These are phyloP conservation scores for Ranitomeya imitator DNA, from an alignment of 2,113 vertebrate species.

Conservation along the genomic window DNA sequence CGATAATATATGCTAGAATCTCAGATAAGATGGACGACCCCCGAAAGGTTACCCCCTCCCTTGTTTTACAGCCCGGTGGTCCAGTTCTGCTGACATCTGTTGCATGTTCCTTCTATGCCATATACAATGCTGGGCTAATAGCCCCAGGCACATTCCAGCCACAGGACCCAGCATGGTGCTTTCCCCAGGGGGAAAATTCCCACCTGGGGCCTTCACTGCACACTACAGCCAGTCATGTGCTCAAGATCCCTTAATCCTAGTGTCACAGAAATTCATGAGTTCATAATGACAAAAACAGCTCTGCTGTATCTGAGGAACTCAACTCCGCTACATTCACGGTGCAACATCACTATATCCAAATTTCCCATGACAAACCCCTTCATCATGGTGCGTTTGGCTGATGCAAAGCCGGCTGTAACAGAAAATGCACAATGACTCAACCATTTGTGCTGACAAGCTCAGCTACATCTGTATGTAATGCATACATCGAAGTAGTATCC, in stretches of 20 bases:
- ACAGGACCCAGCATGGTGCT: constrained; percentile 27
- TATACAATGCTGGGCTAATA: not conserved
- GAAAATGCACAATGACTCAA: no score
- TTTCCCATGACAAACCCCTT: not conserved
- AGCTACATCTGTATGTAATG: no score
- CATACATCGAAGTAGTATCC: no score
- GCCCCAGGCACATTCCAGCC: constrained; percentile 28
- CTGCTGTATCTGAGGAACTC: not conserved
- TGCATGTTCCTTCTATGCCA: not conserved
- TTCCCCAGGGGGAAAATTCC: constrained; percentile 3
- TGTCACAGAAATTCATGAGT: not conserved
- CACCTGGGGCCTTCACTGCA: constrained; percentile 6
- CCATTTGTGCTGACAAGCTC: no score
- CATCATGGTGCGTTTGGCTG: not conserved
- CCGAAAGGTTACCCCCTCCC: not conserved
- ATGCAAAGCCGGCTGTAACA: not conserved
- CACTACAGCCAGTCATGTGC: constrained; percentile 5
- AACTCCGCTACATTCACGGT: not conserved
- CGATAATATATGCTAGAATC: not conserved
- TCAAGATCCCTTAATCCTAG: not conserved
- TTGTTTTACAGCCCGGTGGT: constrained; percentile 2
- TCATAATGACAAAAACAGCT: not conserved
- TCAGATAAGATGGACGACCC: not conserved
- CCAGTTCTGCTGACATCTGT: constrained; percentile 10
- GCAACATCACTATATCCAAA: not conserved